phyloP scores from a whole-genome alignment of 1,140 invertebrate genomes.

The Penaeus vannamei region DNA sequence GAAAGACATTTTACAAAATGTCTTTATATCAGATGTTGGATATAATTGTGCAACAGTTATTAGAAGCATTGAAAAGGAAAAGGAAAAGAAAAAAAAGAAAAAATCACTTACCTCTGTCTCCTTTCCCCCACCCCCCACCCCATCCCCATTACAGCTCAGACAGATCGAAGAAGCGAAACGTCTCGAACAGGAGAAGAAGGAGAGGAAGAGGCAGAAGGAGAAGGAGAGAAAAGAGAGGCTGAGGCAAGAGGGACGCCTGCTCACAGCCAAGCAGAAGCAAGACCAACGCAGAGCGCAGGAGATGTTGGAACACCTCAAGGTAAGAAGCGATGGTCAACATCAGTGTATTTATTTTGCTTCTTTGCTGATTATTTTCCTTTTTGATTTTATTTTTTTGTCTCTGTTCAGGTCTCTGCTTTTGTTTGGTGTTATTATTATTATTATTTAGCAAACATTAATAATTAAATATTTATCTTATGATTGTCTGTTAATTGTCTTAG shows the following conservation, averaged over 20 bases:
- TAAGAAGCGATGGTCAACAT: constrained; percentile 79
- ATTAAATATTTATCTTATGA: too few species aligned
- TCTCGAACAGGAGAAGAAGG: constrained; percentile 88
- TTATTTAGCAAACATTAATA: too few species aligned
- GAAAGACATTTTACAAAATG: neutral
- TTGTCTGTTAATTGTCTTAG: constrained; percentile 16
- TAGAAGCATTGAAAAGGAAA: neutral
- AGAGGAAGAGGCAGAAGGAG: constrained; percentile 94
- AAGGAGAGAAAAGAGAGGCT: constrained; percentile 93
- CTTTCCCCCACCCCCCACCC: neutral
- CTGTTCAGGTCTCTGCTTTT: neutral
- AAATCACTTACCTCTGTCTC: neutral
- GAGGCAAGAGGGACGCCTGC: constrained; percentile 94
- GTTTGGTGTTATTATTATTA: neutral
- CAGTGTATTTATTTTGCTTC: neutral
- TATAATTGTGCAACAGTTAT: neutral
- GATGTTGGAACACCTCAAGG: constrained; percentile 88
- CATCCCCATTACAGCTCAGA: constrained; percentile 35
- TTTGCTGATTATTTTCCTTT: neutral
- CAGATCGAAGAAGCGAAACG: constrained; percentile 85
- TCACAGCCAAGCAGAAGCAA: constrained; percentile 93
- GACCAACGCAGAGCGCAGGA: constrained; percentile 89
- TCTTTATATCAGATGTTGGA: neutral
- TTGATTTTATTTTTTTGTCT: neutral
- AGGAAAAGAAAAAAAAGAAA: too few species aligned